phyloP scores from a whole-genome alignment of 2,888 invertebrate species.

The Malachius bipustulatus region DNA sequence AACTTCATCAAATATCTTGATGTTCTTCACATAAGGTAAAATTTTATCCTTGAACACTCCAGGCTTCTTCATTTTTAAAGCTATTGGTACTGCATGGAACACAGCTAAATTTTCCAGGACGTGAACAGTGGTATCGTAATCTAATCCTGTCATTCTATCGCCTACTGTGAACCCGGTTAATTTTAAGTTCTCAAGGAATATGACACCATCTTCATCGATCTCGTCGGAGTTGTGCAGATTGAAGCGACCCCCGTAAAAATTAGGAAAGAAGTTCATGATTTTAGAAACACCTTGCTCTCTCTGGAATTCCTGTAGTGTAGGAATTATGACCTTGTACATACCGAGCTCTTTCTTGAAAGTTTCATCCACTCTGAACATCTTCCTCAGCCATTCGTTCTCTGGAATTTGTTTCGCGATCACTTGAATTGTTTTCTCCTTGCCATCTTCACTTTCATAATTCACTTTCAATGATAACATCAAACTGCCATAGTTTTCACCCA shows the following conservation, averaged over 20 bases:
- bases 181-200: conserved; percentile 42
- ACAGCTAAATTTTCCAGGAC: conserved; percentile 38
- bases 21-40: background rate
- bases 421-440: conserved; percentile 12
- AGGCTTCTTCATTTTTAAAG: conserved; percentile 35
- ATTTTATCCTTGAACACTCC: conserved; percentile 27
- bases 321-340: conserved; percentile 39
- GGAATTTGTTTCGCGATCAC: conserved; percentile 19
- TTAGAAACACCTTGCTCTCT: conserved; percentile 32
- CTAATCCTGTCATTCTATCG: conserved; percentile 36
- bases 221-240: conserved; percentile 19
- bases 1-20: background rate
- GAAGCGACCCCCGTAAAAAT: conserved; percentile 35
- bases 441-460: conserved; percentile 20
- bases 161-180: conserved; percentile 35
- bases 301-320: conserved; percentile 37
- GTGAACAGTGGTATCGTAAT: conserved; percentile 35
- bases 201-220: conserved; percentile 41
- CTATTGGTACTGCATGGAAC: conserved; percentile 43
- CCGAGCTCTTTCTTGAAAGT: conserved; percentile 42
- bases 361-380: conserved; percentile 38
- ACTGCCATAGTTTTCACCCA: conserved; percentile 49
- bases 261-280: conserved; percentile 35
- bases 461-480: conserved; percentile 36
- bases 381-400: conserved; percentile 21